Base-by-base conservation (phyloP, 2,888 invertebrate genomes). In the Linnaemya vulpina region DNA sequence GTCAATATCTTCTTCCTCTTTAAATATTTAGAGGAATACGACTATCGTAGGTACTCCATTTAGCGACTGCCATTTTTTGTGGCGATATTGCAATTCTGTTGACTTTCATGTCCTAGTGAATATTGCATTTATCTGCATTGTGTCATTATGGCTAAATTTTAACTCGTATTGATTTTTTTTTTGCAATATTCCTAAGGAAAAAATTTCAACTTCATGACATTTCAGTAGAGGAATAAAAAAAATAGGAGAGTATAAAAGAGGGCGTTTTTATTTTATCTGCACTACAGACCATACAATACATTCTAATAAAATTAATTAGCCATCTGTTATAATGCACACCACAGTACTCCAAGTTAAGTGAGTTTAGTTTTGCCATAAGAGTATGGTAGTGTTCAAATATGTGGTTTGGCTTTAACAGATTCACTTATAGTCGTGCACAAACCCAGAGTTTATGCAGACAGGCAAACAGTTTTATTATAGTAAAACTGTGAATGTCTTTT, bases 231-330 rank as follows among this genome's bases (percentile, higher is more conserved):
- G 7, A 10, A n/a, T 22, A 15, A 20, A 20, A 30, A 13, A 30
- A 49, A 46, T 30, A 20, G 5, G 17, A 35, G 25, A 35, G 17
- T 30, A 7, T 49, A 15, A 13, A 40, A 38, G 3, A 4, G 38
- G 17, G 15, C 8, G 20, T 3, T 1, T 15, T 53, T 71, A 25
- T 25, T 25, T 58, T 25, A 51, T 40, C 15, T 62, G 3, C 0
- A 30, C 17, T 30, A 30, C 0, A 68, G 25, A 1, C 20, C 3
- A 9, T 11, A 53, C 30, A 49, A 5, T 22, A 75, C 20, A 51
- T 63, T 73, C 76, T 87, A 89, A 90, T 89, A 88, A 90, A 90
- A 90, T 90, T 90, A 90, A 90, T 90, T 90, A 90, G 90, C 88
- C 87, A 87, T 87, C 87, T 89, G 89, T 88, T 88, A 89, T 87